Evolutionary conservation across 2,888 invertebrate species (phyloP), one percentile per base, ranked within the genome.

Genomic region (Conistra vaccinii): DNA sequence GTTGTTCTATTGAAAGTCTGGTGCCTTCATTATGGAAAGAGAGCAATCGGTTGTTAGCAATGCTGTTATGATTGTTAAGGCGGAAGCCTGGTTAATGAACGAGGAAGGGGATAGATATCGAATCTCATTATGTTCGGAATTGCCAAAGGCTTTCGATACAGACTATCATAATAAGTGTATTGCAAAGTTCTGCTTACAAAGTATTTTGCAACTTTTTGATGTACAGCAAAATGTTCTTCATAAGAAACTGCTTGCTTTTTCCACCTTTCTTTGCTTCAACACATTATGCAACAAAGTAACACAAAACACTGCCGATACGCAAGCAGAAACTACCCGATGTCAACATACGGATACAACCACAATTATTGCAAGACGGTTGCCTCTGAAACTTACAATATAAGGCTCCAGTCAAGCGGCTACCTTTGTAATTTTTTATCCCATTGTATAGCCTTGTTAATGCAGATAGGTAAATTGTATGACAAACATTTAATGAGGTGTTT

Each of bases 401-500:
- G 73, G 26, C 26, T 17, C 63, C 60, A 87, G 62, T 57, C 61
- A 39, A 80, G 83, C 93, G 93, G 94, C 90, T 85, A 83, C 88
- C 93, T 94, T 94, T 94, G 90, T 92, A 89, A 89, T 88, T 92
- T 93, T 90, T 92, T 92, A 91, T 88, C 85, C 93, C 93, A 94
- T 94, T 94, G 93, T 94, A 90, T 87, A 42, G 81, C 78, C 84
- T 83, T 87, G 84, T 90, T 90, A 90, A 90, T 91, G 88, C 89
- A 90, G 89, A 90, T 90, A 90, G 88, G 88, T 87, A 91, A 92
- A 91, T 92, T 91, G 92, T 92, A 92, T 90, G 90, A 92, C 91
- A 92, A 91, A 91, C 91, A 87, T 91, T 93, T 94, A 93, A 94
- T 93, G 92, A 94, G 93, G 92, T 93, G 92, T 92, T 91, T 88